Conservation (phyloP, 2,113 vertebrate species). For the Neolamprologus ventralis region DNA sequence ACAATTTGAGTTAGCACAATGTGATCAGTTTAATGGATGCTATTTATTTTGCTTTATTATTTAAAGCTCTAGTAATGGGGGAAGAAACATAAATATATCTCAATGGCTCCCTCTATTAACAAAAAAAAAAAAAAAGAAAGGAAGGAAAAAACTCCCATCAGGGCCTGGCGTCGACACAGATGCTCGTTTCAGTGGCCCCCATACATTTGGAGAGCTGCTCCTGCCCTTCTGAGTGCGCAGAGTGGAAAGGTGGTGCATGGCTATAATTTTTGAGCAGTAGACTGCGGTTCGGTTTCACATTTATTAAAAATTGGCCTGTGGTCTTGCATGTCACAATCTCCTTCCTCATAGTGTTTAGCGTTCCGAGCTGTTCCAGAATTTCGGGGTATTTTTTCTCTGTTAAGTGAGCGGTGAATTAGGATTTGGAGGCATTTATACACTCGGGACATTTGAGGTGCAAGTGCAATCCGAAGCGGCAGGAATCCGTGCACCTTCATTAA, state of each 20-base stretch:
- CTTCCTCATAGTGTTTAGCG: slow-evolving; percentile 39
- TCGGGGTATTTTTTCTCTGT: not conserved
- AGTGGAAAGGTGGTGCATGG: slow-evolving; percentile 81
- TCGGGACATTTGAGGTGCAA: slow-evolving; percentile 27
- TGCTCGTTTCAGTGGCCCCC: slow-evolving; percentile 74
- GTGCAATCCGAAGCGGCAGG: slow-evolving; percentile 13
- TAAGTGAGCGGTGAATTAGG: slow-evolving; percentile 9
- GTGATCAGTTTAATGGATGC: slow-evolving; percentile 98
- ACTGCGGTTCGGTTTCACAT: slow-evolving; percentile 33
- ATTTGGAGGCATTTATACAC: slow-evolving; percentile 27
- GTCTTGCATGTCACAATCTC: slow-evolving; percentile 42
- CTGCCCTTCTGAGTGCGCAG: slow-evolving; percentile 76
- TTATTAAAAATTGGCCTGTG: slow-evolving; percentile 58
- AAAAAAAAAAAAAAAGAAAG: not conserved
- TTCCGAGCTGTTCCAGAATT: not conserved
- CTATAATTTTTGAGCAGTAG: slow-evolving; percentile 59
- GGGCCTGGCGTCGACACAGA: slow-evolving; percentile 78
- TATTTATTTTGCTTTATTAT: slow-evolving; percentile 99
- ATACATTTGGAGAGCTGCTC: slow-evolving; percentile 75
- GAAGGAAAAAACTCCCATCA: slow-evolving; percentile 80
- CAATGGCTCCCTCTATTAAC: slow-evolving; percentile 77
- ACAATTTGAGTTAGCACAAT: slow-evolving; percentile 98
- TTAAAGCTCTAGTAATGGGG: slow-evolving; percentile 93
- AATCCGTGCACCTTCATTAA: slow-evolving; percentile 63
- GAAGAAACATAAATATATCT: slow-evolving; percentile 88